Evolutionary conservation across 1,140 invertebrate species (phyloP), one percentile per base, ranked within the genome.

Genomic region (Ladona fulva): DNA sequence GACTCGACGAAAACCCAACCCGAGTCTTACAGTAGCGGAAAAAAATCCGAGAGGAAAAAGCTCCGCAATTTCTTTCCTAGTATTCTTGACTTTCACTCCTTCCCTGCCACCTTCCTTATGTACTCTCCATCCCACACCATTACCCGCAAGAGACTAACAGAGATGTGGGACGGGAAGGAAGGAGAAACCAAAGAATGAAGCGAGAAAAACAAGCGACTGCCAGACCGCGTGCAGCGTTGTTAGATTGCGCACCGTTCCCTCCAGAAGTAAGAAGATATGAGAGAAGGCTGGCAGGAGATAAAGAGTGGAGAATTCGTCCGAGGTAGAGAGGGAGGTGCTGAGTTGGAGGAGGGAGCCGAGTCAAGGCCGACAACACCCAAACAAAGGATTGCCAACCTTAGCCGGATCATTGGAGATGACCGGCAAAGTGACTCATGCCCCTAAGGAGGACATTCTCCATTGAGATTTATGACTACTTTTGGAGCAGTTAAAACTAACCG

Each of bases 271-370:
- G 52, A 66, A 66, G 52, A 66, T 19, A 52, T 10, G 19, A 75
- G 42, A 19, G 77, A 78, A 79, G 79, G 74, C 74, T 76, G 78
- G 78, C 74, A 78, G 78, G 77, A 74, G 78, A 73, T 42, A 42
- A 76, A 76, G 74, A 75, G 66, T 75, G 75, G 80, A 75, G 76
- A 59, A n/a, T n/a, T n/a, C n/a, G n/a, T n/a, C n/a, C n/a, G 77
- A 74, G 76, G 25, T 66, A 19, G 79, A 42, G 16, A 24, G 74
- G 74, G 59, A 37, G 3, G 29, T 37, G 3, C 52, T 16, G 12
- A 22, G 52, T 6, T 66, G 16, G 52, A 3, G 76, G 42, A 19
- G 22, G 75, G 25, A 22, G 52, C 52, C 74, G 76, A 66, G 76
- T 77, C 77, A 78, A 66, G 52, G 52, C 52, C 52, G 52, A 66